Base-by-base conservation (phyloP, 2,113 vertebrate species). In the Chloropsis hardwickii region DNA sequence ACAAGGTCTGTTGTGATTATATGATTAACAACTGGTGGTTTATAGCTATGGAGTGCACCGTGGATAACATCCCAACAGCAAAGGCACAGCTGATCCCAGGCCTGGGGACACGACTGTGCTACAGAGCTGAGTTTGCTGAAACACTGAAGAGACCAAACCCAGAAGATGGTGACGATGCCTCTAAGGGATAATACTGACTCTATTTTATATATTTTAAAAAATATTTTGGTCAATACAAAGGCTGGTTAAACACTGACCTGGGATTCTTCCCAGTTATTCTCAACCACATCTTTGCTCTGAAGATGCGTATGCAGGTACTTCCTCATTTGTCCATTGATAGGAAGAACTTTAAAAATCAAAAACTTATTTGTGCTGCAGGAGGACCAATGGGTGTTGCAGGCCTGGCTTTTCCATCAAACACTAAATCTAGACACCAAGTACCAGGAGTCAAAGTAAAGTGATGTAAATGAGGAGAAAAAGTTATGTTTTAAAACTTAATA, bases 91-190 rank as follows among this genome's bases (percentile, higher is more conserved):
- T 51, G 65, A 89, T 35, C 33, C 67, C 74, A 15, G 16, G 35
- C 24, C 39, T 65, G 31, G 54, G 61, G 54, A 60, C 12, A 1
- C 9, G 39, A 23, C 74, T 42, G 37, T 9, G 33, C 44, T 40
- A 22, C 78, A 76, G n/a, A 78, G 33, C 24, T 66, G 47, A 90
- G 50, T 84, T 81, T 60, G 57, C 82, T 45, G 72, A 78, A 81
- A 73, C 28, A 16, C 19, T 29, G 22, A 40, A 37, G 33, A 10
- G 19, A 89, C 57, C 54, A 57, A 33, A 80, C 62, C 7, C 62
- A 16, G 72, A 14, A 35, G 11, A 87, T 29, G 18, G 33, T 56
- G 47, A 48, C n/a, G 47, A 11, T 18, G 10, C 40, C 24, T 56
- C 72, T 9, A 10, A 76, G 61, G 28, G 23, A 79, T 54, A 14